A percentile compares a stretch with the other conserved stretches of the same genome.
These are phyloP conservation scores for Agrypnus murinus DNA, from an alignment of 2,888 invertebrate species.

Conservation along the genomic window DNA sequence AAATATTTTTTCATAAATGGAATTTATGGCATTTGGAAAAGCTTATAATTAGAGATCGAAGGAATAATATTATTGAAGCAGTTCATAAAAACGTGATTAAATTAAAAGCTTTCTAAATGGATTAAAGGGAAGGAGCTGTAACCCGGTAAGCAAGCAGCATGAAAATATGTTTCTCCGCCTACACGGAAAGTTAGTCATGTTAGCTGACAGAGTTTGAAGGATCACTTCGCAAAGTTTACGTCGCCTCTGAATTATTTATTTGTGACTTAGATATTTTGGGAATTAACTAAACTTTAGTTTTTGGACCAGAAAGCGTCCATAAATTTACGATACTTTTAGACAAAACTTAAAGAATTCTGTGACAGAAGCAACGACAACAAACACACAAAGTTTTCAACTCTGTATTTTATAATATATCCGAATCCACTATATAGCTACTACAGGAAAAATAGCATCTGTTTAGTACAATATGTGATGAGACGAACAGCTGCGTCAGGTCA, in stretches of 20 bases:
- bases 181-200: slow-evolving; percentile 52
- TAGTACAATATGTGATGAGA: slow-evolving; percentile 54
- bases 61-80: too few relatives aligned
- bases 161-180: slow-evolving; percentile 58
- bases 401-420: slow-evolving; percentile 30
- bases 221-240: slow-evolving; percentile 46
- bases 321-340: slow-evolving; percentile 38
- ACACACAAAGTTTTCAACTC: slow-evolving; percentile 16
- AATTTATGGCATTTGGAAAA: not conserved
- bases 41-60: too few relatives aligned
- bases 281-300: slow-evolving; percentile 51
- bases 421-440: slow-evolving; percentile 29
- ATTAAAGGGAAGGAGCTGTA: slow-evolving; percentile 57
- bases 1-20: not conserved
- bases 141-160: slow-evolving; percentile 42
- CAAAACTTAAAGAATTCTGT: slow-evolving; percentile 26
- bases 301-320: slow-evolving; percentile 40
- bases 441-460: slow-evolving; percentile 48
- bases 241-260: slow-evolving; percentile 50
- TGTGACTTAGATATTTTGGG: slow-evolving; percentile 49
- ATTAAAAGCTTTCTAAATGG: slow-evolving; percentile 61
- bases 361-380: slow-evolving; percentile 15
- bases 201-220: slow-evolving; percentile 50
- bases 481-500: slow-evolving; percentile 60
- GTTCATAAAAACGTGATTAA: slow-evolving; percentile 60